Evolutionary conservation across 2,888 invertebrate genomes (phyloP).

Genomic region (Sisyra terminalis): DNA sequence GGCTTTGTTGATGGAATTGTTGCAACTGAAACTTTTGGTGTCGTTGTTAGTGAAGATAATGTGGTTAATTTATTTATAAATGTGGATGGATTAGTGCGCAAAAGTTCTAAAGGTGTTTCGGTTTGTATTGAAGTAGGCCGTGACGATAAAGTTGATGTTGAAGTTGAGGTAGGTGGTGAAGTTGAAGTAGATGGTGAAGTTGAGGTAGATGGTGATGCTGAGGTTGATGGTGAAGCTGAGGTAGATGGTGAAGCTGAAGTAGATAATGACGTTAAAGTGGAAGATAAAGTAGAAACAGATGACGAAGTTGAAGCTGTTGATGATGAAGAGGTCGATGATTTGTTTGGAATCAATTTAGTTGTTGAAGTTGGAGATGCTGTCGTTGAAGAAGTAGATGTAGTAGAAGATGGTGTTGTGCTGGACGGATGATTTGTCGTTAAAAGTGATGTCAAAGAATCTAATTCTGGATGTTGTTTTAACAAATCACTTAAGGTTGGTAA

Average conservation of each 20-base stretch:
- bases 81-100: too few species aligned
- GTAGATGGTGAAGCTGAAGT: neutral
- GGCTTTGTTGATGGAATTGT: conserved; percentile 9
- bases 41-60: conserved; percentile 9
- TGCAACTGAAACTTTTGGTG: conserved; percentile 9
- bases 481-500: neutral
- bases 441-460: neutral
- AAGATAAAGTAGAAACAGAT: too few species aligned
- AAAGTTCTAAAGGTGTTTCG: neutral
- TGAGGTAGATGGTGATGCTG: neutral
- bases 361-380: too few species aligned
- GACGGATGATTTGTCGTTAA: neutral
- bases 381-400: too few species aligned
- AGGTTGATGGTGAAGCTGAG: neutral
- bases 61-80: too few species aligned
- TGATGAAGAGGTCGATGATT: too few species aligned
- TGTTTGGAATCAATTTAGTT: too few species aligned
- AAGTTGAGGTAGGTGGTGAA: neutral
- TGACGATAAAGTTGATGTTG: neutral
- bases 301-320: too few species aligned
- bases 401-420: too few species aligned
- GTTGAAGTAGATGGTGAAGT: conserved; percentile 1
- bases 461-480: neutral
- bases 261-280: too few species aligned
- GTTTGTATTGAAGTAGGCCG: neutral